A percentile compares a stretch with the other conserved stretches of the same genome.
Conservation (phyloP, 30 jellyfish, hydroid and myxozoan species). For the Nemopilema nomurai region DNA sequence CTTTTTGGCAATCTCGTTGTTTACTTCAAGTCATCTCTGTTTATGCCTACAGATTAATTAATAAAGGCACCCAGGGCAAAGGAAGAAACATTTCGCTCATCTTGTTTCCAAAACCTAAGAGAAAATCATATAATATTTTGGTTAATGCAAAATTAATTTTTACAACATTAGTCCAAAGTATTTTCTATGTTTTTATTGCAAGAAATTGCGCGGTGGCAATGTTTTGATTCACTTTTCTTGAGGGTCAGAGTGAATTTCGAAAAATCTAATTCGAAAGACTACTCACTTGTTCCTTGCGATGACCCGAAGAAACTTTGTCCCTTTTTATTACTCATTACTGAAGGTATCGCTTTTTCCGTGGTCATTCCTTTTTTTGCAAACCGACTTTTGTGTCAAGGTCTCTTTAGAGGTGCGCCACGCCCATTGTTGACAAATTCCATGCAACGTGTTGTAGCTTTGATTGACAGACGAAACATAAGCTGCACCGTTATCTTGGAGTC, state of each 20-base stretch:
- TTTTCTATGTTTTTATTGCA: background rate
- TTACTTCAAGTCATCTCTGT: background rate
- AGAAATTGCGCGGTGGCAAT: background rate
- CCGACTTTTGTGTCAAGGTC: no score
- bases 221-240: background rate
- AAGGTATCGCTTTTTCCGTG: no score
- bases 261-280: background rate
- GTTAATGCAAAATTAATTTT: no score
- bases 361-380: no score
- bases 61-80: background rate
- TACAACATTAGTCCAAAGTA: background rate
- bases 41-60: background rate
- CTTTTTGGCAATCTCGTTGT: background rate
- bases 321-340: background rate
- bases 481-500: no score
- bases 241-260: background rate
- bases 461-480: no score
- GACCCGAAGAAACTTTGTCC: background rate
- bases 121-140: background rate
- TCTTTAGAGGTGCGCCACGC: no score
- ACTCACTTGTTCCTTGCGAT: background rate
- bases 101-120: background rate
- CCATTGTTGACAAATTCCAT: no score
- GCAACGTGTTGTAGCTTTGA: no score
- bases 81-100: background rate